Percentiles rank a stretch among this genome's conserved stretches.
These are phyloP conservation scores for Orthonyx spaldingii DNA, from an alignment of 2,113 vertebrate genomes.

Conservation along the genomic window DNA sequence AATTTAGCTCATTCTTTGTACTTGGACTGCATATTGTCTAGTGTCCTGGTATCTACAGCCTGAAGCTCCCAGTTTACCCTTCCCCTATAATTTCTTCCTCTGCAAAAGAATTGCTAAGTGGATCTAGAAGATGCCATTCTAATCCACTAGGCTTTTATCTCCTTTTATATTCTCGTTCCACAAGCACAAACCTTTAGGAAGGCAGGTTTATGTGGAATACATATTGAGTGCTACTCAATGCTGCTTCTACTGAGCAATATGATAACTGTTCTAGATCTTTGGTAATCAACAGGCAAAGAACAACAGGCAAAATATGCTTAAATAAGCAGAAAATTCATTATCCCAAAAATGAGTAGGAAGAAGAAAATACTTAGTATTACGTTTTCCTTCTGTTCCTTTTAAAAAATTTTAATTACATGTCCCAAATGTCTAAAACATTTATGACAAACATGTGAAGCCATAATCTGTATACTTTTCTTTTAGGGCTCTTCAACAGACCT, in stretches of 20 bases:
- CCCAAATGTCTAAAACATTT: neutral
- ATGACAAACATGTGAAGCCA: neutral
- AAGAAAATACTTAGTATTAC: neutral
- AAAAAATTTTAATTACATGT: neutral
- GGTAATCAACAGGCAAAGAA: neutral
- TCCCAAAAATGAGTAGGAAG: neutral
- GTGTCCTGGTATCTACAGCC: neutral
- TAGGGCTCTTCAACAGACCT: constrained; percentile 30
- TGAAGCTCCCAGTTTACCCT: neutral
- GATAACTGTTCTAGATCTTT: neutral
- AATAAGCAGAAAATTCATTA: constrained; percentile 4
- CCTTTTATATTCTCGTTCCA: neutral
- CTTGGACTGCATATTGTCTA: neutral
- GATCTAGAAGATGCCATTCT: neutral
- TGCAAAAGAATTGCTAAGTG: neutral
- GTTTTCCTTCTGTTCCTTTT: neutral
- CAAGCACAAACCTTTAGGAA: neutral
- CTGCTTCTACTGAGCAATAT: neutral
- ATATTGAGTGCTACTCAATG: neutral
- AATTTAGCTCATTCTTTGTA: neutral
- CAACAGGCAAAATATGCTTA: neutral
- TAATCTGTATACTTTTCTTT: constrained; percentile 5
- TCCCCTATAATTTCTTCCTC: neutral
- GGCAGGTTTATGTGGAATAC: neutral
- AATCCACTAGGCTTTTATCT: neutral